Conservation (phyloP, 2,888 invertebrate species). For the Lepidocyrtoides sp. region DNA sequence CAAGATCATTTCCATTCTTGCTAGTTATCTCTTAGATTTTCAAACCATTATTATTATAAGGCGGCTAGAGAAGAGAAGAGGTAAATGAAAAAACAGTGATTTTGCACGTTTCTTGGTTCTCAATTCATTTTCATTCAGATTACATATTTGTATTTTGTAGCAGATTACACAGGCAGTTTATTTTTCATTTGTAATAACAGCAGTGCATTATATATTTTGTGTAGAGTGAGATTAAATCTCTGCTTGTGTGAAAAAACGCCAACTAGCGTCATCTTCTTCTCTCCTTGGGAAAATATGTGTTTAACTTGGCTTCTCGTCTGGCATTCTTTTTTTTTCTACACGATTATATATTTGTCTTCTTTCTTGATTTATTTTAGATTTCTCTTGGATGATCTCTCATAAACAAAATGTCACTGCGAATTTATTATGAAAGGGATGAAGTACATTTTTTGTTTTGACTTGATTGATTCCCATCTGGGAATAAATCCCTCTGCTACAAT, state of each 20-base stretch:
- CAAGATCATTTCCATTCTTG: neutral
- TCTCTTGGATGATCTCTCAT: conserved; percentile 21
- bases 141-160: neutral
- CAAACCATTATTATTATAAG: neutral
- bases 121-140: neutral
- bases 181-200: too few species aligned
- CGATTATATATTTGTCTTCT: too few species aligned
- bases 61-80: neutral
- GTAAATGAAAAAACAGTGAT: neutral
- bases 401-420: neutral
- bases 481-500: conserved; percentile 17
- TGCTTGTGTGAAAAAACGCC: neutral
- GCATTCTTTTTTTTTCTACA: neutral
- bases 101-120: neutral
- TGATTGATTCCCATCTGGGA: conserved; percentile 7
- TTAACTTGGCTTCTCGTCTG: neutral
- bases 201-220: too few species aligned
- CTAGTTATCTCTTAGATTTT: neutral
- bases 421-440: conserved; percentile 1
- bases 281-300: neutral
- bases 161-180: too few species aligned
- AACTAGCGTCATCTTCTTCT: conserved; percentile 41
- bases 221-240: too few species aligned
- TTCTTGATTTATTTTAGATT: conserved; percentile 3
- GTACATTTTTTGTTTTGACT: conserved; percentile 7